Evolutionary conservation across 2,113 vertebrate genomes (phyloP).

Genomic region (Trogon surrucura): DNA sequence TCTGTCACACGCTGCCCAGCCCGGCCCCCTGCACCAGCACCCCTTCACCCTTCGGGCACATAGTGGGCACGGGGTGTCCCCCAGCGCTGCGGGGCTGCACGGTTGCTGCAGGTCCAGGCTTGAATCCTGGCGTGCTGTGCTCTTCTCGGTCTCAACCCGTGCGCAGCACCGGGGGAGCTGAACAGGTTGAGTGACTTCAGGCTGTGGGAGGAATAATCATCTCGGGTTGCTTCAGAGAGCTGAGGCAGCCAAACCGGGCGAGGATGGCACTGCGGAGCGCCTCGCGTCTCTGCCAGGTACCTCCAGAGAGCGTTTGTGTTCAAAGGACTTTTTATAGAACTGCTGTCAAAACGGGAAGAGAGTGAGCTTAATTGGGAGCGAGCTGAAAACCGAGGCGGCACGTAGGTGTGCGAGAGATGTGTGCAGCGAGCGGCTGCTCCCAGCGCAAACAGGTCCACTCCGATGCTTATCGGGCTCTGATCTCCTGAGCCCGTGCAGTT

Average conservation of each 20-base stretch:
- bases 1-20: background rate
- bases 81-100: background rate
- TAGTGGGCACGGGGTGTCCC: too few species aligned
- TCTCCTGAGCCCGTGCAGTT: background rate
- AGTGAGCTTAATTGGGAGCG: background rate
- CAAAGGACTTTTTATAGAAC: background rate
- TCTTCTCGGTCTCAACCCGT: background rate
- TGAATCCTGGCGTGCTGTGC: background rate
- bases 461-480: background rate
- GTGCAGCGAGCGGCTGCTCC: background rate
- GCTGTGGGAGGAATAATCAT: conserved; percentile 62
- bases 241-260: conserved; percentile 10
- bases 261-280: background rate
- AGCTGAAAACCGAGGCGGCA: background rate
- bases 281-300: background rate
- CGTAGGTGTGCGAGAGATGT: background rate
- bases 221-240: conserved; percentile 7
- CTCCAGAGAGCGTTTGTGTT: background rate
- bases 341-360: background rate
- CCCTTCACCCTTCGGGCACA: rapidly evolving
- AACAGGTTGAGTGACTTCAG: conserved; percentile 59
- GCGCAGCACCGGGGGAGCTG: conserved; percentile 18
- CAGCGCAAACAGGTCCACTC: background rate
- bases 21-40: background rate
- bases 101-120: conserved; percentile 1